These are phyloP conservation scores for Pristionchus pacificus DNA, from an alignment of 1,140 invertebrate species.

Conservation along the genomic window DNA sequence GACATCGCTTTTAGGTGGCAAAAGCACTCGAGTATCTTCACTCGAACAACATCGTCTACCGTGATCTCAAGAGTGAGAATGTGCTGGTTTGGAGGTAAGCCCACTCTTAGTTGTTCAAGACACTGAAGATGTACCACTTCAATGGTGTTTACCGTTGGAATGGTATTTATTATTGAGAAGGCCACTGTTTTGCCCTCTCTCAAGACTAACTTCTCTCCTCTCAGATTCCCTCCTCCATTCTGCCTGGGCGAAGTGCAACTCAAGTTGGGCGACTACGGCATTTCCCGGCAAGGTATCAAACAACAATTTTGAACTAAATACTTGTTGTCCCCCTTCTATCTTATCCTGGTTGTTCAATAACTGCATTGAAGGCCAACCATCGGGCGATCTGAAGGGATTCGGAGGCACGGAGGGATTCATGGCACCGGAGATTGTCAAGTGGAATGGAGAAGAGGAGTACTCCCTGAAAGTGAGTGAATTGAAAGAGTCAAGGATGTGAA, in stretches of 20 bases:
- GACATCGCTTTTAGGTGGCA: conserved; percentile 75
- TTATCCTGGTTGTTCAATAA: too few relatives aligned
- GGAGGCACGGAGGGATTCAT: conserved; percentile 79
- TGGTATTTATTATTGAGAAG: conserved; percentile 2
- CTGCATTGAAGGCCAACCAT: conserved; percentile 45
- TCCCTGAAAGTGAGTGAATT: conserved; percentile 77
- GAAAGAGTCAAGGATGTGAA: neutral
- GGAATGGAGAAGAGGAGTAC: conserved; percentile 96
- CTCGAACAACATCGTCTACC: conserved; percentile 85
- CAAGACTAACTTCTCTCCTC: conserved; percentile 80
- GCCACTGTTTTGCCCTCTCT: neutral
- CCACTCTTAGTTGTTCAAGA: too few relatives aligned
- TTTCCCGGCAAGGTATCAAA: too few relatives aligned
- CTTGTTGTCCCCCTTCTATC: too few relatives aligned
- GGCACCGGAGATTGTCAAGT: conserved; percentile 95
- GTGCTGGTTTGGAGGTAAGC: conserved; percentile 77
- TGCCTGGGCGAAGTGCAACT: conserved; percentile 64
- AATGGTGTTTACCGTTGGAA: conserved; percentile 53
- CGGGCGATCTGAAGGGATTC: conserved; percentile 79
- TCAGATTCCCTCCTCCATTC: conserved; percentile 43
- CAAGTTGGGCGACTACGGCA: conserved; percentile 69
- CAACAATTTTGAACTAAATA: too few relatives aligned
- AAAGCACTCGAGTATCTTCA: conserved; percentile 93
- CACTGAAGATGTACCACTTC: conserved; percentile 62
- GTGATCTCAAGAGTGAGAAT: conserved; percentile 94